A percentile compares a stretch with the other conserved stretches of the same genome.
Evolutionary conservation across 2,888 invertebrate genomes (phyloP).

Genomic region (Harpalus rufipes): DNA sequence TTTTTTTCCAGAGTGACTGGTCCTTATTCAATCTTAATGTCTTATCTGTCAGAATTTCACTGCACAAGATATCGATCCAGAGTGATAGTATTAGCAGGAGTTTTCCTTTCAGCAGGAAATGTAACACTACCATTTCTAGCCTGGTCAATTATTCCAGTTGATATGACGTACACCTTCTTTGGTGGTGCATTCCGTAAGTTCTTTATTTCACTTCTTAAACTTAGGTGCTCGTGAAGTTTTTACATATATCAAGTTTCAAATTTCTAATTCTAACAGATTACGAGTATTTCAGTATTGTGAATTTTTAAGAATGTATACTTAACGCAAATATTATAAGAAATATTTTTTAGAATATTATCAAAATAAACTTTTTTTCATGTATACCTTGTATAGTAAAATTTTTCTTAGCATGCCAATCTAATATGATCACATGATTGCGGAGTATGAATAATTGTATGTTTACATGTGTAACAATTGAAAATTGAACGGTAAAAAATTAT

Average conservation of each 20-base stretch:
- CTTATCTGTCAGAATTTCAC: conserved; percentile 88
- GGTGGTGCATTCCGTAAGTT: conserved; percentile 74
- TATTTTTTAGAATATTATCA: too few relatives aligned
- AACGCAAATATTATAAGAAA: too few relatives aligned
- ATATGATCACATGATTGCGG: too few relatives aligned
- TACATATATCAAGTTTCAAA: background rate
- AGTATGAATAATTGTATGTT: too few relatives aligned
- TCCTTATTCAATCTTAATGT: conserved; percentile 85
- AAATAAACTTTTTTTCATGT: too few relatives aligned
- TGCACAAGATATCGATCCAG: conserved; percentile 82
- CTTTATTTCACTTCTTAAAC: background rate
- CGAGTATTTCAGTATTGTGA: too few relatives aligned
- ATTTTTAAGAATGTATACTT: too few relatives aligned
- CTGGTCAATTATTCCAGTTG: conserved; percentile 84
- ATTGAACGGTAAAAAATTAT: too few relatives aligned
- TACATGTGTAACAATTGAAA: too few relatives aligned
- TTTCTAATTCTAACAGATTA: too few relatives aligned
- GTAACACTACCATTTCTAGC: conserved; percentile 85
- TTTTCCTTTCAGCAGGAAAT: conserved; percentile 83
- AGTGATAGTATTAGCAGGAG: conserved; percentile 83
- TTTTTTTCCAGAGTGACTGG: conserved; percentile 81
- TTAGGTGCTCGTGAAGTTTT: conserved; percentile 11
- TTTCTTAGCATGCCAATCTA: too few relatives aligned
- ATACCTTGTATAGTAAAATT: too few relatives aligned
- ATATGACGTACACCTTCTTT: conserved; percentile 78